Evolutionary conservation across 2,797 vertebrate genomes (phyloP).

Genomic region (Onychomys torridus): DNA sequence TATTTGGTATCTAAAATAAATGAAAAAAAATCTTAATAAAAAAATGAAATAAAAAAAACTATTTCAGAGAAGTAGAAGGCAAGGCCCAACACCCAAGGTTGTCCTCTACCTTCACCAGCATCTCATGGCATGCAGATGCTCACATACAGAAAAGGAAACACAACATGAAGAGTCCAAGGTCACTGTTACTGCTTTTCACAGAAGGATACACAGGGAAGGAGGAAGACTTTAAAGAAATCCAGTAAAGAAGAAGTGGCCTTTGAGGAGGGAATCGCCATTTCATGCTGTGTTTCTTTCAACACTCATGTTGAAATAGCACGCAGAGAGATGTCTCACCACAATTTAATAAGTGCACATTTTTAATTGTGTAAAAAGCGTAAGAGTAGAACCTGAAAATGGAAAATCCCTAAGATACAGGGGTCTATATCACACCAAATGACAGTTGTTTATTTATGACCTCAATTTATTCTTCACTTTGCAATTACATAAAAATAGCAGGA

Average conservation of each 20-base stretch:
- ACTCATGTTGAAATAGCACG: constrained; percentile 39
- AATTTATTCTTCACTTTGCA: constrained; percentile 89
- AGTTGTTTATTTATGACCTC: constrained; percentile 87
- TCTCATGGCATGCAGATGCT: neutral
- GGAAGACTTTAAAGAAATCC: neutral
- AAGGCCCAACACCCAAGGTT: neutral
- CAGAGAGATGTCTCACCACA: constrained; percentile 52
- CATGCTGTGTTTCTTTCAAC: constrained; percentile 58
- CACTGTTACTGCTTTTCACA: neutral
- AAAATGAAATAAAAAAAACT: too few species aligned
- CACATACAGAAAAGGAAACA: neutral
- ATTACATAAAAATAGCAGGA: constrained; percentile 89
- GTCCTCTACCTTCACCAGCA: neutral
- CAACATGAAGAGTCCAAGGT: neutral
- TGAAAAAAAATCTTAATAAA: too few species aligned
- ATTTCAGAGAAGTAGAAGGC: neutral
- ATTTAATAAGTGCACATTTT: constrained; percentile 80
- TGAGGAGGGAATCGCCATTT: constrained; percentile 43
- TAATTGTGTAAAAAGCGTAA: constrained; percentile 82
- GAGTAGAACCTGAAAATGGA: constrained; percentile 73
- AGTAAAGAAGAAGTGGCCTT: neutral
- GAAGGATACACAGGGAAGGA: neutral
- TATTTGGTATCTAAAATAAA: too few species aligned
- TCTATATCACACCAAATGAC: constrained; percentile 83
- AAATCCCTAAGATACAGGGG: constrained; percentile 74